Conservation (phyloP, 1,140 invertebrate species). For the Camponotus pennsylvanicus region DNA sequence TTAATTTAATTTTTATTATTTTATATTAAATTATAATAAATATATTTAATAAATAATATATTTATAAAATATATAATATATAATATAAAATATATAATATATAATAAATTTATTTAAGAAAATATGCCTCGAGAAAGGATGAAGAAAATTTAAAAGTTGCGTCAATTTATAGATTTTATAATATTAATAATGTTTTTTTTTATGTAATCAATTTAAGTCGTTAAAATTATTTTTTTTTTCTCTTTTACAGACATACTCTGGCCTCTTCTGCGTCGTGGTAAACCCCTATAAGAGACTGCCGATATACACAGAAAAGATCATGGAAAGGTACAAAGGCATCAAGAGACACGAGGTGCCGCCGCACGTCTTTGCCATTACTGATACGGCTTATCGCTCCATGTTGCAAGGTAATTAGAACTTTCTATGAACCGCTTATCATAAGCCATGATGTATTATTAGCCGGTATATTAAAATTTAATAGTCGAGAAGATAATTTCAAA, state of each 20-base stretch:
- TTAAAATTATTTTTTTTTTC: slow-evolving; percentile 56
- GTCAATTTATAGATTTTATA: neutral
- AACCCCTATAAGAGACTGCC: slow-evolving; percentile 99
- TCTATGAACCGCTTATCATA: neutral
- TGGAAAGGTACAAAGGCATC: slow-evolving; percentile 99
- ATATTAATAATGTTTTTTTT: neutral
- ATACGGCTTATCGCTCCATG: slow-evolving; percentile 99
- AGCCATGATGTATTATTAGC: neutral
- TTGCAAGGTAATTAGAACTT: slow-evolving; percentile 93
- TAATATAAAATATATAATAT: too few species aligned
- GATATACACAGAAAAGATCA: slow-evolving; percentile 99
- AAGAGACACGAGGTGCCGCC: slow-evolving; percentile 99
- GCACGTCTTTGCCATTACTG: slow-evolving; percentile 99
- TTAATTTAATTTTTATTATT: neutral
- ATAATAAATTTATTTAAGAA: neutral
- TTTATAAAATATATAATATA: too few species aligned
- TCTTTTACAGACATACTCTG: slow-evolving; percentile 97
- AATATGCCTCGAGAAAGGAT: neutral
- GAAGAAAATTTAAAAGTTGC: neutral
- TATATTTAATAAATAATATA: too few species aligned
- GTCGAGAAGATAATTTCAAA: neutral
- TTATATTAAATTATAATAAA: too few species aligned
- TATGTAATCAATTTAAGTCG: neutral
- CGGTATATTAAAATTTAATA: neutral
- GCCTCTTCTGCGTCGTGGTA: slow-evolving; percentile 99